A percentile compares a stretch with the other conserved stretches of the same genome.
These are phyloP conservation scores for Pleuronectes platessa DNA, from an alignment of 2,113 vertebrate genomes.

Conservation along the genomic window DNA sequence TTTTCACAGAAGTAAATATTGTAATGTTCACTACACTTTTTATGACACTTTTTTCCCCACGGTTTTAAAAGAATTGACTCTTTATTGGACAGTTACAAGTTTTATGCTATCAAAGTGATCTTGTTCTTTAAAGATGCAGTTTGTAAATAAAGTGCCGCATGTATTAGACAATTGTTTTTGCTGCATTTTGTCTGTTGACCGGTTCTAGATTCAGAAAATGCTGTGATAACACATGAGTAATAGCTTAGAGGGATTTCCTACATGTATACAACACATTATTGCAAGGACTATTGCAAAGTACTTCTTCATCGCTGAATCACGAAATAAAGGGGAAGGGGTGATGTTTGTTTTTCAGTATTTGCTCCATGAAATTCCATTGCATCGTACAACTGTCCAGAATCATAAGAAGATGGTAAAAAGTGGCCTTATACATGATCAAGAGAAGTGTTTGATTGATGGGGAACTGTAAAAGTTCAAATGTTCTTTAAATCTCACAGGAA, in stretches of 20 bases:
- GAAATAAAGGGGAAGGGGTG: neutral
- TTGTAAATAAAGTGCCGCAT: constrained; percentile 77
- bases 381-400: neutral
- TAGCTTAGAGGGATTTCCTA: too few species aligned
- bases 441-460: neutral
- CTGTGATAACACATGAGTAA: neutral
- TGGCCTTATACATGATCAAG: too few species aligned
- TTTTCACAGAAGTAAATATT: constrained; percentile 93
- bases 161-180: constrained; percentile 36
- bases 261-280: neutral
- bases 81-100: constrained; percentile 86
- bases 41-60: constrained; percentile 88
- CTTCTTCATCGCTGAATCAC: neutral
- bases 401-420: too few species aligned
- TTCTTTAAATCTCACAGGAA: neutral
- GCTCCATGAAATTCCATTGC: neutral
- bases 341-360: neutral
- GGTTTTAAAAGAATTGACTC: constrained; percentile 80
- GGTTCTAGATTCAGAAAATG: neutral
- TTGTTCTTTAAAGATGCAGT: constrained; percentile 67
- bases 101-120: constrained; percentile 85
- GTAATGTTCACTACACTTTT: constrained; percentile 83
- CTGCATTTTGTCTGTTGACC: constrained; percentile 1
- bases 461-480: neutral
- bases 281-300: neutral